These are phyloP conservation scores for Pteronura brasiliensis DNA, from an alignment of 2,113 vertebrate genomes.

Conservation along the genomic window DNA sequence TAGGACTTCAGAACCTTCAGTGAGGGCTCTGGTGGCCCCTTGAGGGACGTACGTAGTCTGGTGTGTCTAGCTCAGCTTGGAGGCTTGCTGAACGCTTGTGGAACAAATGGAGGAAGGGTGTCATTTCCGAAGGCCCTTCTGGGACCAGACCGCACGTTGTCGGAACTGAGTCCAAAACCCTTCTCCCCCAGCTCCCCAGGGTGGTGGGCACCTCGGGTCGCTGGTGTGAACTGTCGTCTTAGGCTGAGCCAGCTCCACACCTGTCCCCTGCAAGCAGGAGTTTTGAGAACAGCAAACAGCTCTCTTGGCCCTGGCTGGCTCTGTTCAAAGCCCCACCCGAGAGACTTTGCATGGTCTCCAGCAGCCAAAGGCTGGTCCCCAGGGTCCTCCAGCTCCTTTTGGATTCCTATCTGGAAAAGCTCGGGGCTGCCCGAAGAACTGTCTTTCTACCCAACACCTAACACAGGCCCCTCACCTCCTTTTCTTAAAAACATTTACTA, in stretches of 20 bases:
- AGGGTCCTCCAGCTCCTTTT: neutral
- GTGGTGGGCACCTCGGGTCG: accelerated
- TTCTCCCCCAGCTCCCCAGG: accelerated
- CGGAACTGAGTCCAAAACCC: neutral
- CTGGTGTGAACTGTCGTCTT: neutral
- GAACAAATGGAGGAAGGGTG: neutral
- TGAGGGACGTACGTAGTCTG: neutral
- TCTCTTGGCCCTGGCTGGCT: neutral
- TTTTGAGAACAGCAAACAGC: neutral
- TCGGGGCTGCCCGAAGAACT: neutral
- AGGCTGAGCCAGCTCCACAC: too few species aligned
- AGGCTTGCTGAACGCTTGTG: neutral
- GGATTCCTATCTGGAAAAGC: neutral
- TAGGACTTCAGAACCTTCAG: neutral
- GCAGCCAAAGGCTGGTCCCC: neutral
- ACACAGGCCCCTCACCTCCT: neutral
- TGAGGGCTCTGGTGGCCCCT: neutral
- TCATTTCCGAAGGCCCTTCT: neutral
- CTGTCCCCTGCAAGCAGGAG: accelerated
- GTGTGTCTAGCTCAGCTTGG: neutral
- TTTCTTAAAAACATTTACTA: neutral
- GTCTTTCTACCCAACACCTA: neutral
- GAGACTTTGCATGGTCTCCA: neutral
- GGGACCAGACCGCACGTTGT: neutral
- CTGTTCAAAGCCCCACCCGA: neutral